Evolutionary conservation across 2,888 invertebrate species (phyloP).

Genomic region (Rotaria sp.): DNA sequence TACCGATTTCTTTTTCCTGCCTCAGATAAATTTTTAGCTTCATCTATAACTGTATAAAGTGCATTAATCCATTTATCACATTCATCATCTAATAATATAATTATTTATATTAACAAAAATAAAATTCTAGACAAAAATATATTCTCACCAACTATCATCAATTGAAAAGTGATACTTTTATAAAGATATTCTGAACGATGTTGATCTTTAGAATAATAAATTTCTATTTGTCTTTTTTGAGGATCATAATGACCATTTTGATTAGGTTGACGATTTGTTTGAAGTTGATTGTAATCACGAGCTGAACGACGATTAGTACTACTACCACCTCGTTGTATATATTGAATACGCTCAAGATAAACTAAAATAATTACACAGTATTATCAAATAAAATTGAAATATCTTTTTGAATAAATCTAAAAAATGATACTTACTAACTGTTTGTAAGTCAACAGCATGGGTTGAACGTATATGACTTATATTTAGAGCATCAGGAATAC

Average conservation of each 20-base stretch:
- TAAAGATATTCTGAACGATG: not conserved
- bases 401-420: not conserved
- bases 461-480: not conserved
- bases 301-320: not conserved
- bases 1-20: not conserved
- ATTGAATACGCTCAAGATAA: conserved; percentile 18
- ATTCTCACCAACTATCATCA: not conserved
- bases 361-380: not conserved
- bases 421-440: not conserved
- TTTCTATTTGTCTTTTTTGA: not conserved
- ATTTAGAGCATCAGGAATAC: not conserved
- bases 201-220: not conserved
- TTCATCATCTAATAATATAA: not conserved
- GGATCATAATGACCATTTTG: not conserved
- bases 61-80: not conserved
- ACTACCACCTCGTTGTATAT: not conserved
- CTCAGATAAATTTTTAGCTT: not conserved
- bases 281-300: not conserved
- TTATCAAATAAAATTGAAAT: not conserved
- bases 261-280: not conserved
- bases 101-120: too few relatives aligned
- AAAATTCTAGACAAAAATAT: too few relatives aligned
- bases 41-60: not conserved
- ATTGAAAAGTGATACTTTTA: not conserved
- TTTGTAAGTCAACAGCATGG: not conserved